Percentiles rank a stretch among this genome's conserved stretches.
phyloP scores from a whole-genome alignment of 2,113 vertebrate genomes.

The Telmatochromis bifrenatus region DNA sequence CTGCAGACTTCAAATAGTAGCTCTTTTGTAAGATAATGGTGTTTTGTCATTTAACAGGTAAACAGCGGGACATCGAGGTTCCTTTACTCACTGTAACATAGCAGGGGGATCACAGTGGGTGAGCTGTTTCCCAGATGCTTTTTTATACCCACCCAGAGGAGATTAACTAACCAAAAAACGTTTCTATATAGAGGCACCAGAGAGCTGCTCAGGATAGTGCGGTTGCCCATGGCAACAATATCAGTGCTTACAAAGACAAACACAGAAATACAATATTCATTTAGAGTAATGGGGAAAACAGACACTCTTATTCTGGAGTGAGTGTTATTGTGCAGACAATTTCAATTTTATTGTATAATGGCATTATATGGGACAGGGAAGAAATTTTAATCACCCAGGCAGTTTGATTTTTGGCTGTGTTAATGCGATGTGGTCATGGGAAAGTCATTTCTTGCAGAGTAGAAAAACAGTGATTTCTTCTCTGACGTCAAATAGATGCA shows the following conservation, averaged over 20 bases:
- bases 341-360: neutral
- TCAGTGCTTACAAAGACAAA: conserved; percentile 57
- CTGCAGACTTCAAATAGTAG: neutral
- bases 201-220: conserved; percentile 50
- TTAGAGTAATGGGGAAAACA: conserved; percentile 2
- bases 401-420: neutral
- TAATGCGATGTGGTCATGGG: neutral
- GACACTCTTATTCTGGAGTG: neutral
- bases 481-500: neutral
- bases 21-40: neutral
- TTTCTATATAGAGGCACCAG: conserved; percentile 38
- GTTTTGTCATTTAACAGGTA: conserved; percentile 16
- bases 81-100: conserved; percentile 22
- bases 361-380: neutral
- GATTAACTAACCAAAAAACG: conserved; percentile 56
- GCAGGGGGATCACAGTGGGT: conserved; percentile 35
- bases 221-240: conserved; percentile 69
- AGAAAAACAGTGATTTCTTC: neutral
- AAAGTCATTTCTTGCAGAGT: neutral
- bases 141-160: conserved; percentile 54
- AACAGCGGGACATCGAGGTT: conserved; percentile 1
- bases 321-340: neutral
- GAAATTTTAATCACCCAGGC: neutral
- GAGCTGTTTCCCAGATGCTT: conserved; percentile 50
- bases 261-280: conserved; percentile 44